These are phyloP conservation scores for Balearica regulorum DNA, from an alignment of 2,797 vertebrate genomes.

Conservation along the genomic window DNA sequence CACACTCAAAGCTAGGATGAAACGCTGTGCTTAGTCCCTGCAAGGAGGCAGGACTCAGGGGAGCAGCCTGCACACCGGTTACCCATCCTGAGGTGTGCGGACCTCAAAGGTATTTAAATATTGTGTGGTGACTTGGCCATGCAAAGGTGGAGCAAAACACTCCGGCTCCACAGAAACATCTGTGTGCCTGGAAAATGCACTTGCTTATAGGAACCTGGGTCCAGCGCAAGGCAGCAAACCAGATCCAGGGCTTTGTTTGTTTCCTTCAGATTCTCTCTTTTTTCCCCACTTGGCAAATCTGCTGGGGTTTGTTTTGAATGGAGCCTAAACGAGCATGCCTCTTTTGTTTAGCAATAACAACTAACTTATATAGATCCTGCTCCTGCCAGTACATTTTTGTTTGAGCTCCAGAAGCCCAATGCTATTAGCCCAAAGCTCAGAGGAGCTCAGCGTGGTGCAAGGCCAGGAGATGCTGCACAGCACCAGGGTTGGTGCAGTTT, in stretches of 20 bases:
- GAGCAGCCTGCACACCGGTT: not conserved
- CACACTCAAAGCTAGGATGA: not conserved
- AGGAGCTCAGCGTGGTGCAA: not conserved
- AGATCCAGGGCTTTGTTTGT: not conserved
- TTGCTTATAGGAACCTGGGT: not conserved
- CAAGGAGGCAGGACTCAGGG: not conserved
- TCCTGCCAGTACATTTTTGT: slow-evolving; percentile 50
- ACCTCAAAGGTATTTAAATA: not conserved
- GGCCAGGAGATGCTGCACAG: not conserved
- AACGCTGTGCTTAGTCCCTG: not conserved
- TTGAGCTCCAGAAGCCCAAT: not conserved
- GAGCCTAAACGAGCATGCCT: not conserved
- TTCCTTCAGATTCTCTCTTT: slow-evolving; percentile 2
- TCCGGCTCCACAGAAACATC: not conserved
- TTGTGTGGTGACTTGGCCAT: not conserved
- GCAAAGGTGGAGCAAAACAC: not conserved
- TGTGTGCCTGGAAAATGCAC: not conserved
- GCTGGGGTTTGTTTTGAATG: slow-evolving; percentile 39
- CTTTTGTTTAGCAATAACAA: slow-evolving; percentile 56
- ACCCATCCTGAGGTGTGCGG: not conserved
- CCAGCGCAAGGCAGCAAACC: not conserved
- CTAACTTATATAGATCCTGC: slow-evolving; percentile 29
- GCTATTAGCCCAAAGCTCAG: not conserved
- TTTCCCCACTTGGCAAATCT: slow-evolving; percentile 20
- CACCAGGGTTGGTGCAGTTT: not conserved